Evolutionary conservation across 2,797 vertebrate species (phyloP), one percentile per base, ranked within the genome.

Genomic region (Etheostoma nigrum): DNA sequence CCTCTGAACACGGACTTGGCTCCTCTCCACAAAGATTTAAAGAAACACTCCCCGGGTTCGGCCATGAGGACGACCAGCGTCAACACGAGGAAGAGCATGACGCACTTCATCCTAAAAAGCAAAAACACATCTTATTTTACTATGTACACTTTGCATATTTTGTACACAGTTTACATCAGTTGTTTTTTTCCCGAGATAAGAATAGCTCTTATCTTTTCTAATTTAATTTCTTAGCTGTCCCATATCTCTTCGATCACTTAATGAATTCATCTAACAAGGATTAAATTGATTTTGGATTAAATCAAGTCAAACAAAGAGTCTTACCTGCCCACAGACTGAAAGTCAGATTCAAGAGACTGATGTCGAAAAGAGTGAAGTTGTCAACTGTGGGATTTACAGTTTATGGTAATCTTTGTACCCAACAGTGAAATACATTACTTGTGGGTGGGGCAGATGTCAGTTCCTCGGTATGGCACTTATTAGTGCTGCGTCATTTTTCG

Each of bases 271-370:
- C 36, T 3, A 40, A 40, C 10, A 40, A 40, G 36, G 21, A 62
- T 23, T 23, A 23, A 23, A 23, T 23, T 23, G 21, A 23, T 27
- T 18, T 62, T 48, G 7, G n/a, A 19, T 13, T 59, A n/a, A 48
- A 11, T 54, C 9, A 67, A 62, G 23, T 15, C 4, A 53, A 53
- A 53, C 11, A 0, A 21, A 57, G 19, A 44, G 60, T 7, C n/a
- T 72, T 62, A 72, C 59, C 69, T 72, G 52, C 16, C 40, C 11
- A 15, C 33, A 44, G 67, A 12, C 21, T 63, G 48, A 55, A n/a
- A 9, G 6, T 25, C 33, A 19, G 14, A 54, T n/a, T 55, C 30
- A 13, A 7, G 19, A 45, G 19, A 12, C 2, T 51, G 62, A 5
- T 57, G 19, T 19, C 13, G 25, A 7, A 48, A 9, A 27, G 4